Evolutionary conservation across 2,797 vertebrate species (phyloP), one percentile per base, ranked within the genome.

Genomic region (Merluccius polli): DNA sequence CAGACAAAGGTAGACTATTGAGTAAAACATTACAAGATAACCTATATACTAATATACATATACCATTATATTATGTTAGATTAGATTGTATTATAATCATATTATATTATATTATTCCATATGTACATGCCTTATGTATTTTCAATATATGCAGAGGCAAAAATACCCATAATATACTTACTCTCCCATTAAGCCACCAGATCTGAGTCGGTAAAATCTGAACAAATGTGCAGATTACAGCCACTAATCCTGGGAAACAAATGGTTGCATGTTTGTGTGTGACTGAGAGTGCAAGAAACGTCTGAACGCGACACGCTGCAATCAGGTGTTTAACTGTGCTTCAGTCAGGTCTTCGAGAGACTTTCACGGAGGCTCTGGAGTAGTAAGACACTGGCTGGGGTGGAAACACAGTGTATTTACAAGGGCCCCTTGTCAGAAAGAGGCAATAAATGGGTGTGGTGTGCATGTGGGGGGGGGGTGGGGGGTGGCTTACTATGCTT

Each of bases 211-310:
- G 59, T 27, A 65, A 65, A 27, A 65, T 74, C 74, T 71, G 65
- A 71, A 77, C 83, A 83, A 79, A 83, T 81, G 74, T 78, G 79
- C 71, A 73, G 84, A 87, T 85, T 83, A 83, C 71, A 76, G 79
- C 21, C 72, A 32, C 72, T 80, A 85, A 84, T 72, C 71, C 36
- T 10, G 73, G 77, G 71, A 24, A 15, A n/a, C 16, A 72, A 38
- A 41, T n/a, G 27, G 18, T 27, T 75, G 67, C 67, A 69, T 31
- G 65, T 67, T 7, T 21, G 52, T 38, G 48, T n/a, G 71, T 21
- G 35, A 72, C 33, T 24, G 71, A 72, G 71, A 72, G 21, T 11
- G n/a, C 35, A 18, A 69, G 65, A 31, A 13, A 31, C 15, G 11
- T 68, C 65, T 31, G 24, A 16, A 68, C 6, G 65, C 9, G 8